Percentiles rank a stretch among this genome's conserved stretches.
phyloP scores from a whole-genome alignment of 2,888 invertebrate species.

The Phlogophora meticulosa region DNA sequence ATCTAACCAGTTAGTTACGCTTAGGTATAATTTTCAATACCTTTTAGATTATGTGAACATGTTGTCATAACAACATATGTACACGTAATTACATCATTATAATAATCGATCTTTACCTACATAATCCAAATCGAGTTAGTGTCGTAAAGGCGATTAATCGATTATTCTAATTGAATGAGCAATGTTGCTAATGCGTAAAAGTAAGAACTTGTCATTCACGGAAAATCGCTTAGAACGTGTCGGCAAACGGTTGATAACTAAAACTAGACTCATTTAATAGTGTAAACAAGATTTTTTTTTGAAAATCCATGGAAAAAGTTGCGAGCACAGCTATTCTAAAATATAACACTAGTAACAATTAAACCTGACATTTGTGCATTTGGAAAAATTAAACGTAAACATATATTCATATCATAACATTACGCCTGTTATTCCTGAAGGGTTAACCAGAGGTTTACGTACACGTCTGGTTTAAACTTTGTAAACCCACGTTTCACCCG shows the following conservation, averaged over 20 bases:
- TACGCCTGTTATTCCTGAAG: no score
- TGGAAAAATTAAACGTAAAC: no score
- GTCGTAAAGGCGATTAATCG: conserved; percentile 22
- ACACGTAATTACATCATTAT: conserved; percentile 24
- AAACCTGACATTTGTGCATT: no score
- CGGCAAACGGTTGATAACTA: not conserved
- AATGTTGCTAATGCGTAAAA: not conserved
- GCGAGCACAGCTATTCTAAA: no score
- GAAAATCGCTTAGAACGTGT: not conserved
- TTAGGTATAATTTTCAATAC: conserved; percentile 5
- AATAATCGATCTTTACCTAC: conserved; percentile 34
- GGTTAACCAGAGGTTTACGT: no score
- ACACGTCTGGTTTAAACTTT: no score
- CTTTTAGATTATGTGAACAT: conserved; percentile 8
- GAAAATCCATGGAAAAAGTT: no score
- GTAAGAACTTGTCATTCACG: not conserved
- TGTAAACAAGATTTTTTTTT: no score
- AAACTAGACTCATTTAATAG: no score
- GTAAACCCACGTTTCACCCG: no score
- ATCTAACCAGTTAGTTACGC: not conserved
- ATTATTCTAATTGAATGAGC: conserved; percentile 19
- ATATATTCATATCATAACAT: no score
- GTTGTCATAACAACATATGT: conserved; percentile 1
- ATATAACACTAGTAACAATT: no score
- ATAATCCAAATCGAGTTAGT: conserved; percentile 29